Conservation (phyloP, 2,113 vertebrate genomes). For the Pelmatolapia mariae region DNA sequence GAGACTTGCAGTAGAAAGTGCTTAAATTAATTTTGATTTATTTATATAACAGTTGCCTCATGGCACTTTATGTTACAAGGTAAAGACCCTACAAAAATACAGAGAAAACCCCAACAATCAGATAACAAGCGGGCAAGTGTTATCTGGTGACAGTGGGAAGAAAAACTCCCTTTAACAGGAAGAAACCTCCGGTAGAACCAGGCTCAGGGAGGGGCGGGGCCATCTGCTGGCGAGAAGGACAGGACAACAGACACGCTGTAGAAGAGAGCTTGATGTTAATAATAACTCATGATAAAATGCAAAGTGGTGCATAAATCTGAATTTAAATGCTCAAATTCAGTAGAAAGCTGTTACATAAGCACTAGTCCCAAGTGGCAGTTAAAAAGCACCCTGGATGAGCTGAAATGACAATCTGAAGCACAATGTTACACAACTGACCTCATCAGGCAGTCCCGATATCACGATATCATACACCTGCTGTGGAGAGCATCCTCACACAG, state of each 20-base stretch:
- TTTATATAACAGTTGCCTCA: not conserved
- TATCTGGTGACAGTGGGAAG: not conserved
- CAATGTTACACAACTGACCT: not conserved
- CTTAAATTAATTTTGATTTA: not conserved
- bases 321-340: not conserved
- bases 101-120: not conserved
- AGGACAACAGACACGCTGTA: not conserved
- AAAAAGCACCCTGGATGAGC: not conserved
- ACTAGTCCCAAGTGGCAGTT: not conserved
- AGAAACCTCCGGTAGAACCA: not conserved
- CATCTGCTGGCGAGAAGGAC: not conserved
- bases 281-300: not conserved
- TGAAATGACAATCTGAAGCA: not conserved
- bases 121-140: not conserved
- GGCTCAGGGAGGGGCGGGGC: not conserved
- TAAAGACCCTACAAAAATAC: not conserved
- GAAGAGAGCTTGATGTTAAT: not conserved
- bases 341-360: not conserved
- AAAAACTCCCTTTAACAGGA: not conserved
- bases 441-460: not conserved
- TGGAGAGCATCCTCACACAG: not conserved
- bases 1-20: not conserved
- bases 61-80: not conserved
- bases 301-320: not conserved
- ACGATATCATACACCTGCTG: not conserved